Conservation (phyloP, 1,140 invertebrate genomes). For the Cecropterus lyciades region DNA sequence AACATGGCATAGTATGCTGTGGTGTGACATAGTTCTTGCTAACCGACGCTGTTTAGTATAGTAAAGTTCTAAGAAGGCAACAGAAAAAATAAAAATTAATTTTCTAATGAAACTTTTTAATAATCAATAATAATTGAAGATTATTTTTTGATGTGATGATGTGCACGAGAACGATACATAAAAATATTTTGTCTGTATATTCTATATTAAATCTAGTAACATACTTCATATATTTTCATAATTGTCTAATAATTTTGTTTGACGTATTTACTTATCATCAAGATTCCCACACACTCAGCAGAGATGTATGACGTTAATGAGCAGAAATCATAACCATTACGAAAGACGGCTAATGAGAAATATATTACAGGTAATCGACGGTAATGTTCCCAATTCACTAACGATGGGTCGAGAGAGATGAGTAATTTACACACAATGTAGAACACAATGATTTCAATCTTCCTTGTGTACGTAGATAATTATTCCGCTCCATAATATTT, state of each 20-base stretch:
- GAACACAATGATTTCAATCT: slow-evolving; percentile 15
- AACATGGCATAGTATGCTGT: too few species aligned
- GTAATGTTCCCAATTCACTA: slow-evolving; percentile 21
- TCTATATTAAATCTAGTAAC: background rate
- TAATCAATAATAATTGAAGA: too few species aligned
- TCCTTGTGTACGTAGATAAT: slow-evolving; percentile 26
- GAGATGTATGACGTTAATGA: slow-evolving; percentile 7
- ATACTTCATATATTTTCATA: background rate
- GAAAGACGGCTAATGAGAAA: slow-evolving; percentile 15
- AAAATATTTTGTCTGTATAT: too few species aligned
- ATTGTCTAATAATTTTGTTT: background rate
- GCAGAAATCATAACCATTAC: slow-evolving; percentile 11
- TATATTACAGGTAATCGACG: slow-evolving; percentile 20
- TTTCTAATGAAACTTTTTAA: too few species aligned
- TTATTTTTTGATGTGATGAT: too few species aligned
- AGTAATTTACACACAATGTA: slow-evolving; percentile 1
- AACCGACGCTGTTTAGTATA: too few species aligned
- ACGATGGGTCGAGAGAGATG: background rate
- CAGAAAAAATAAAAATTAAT: too few species aligned
- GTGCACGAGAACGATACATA: too few species aligned
- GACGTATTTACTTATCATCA: background rate
- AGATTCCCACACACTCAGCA: background rate
- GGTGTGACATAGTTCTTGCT: too few species aligned
- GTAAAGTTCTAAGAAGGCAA: too few species aligned
- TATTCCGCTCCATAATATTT: slow-evolving; percentile 44